Conservation (phyloP, 2,113 vertebrate genomes). For the Pantherophis guttatus region DNA sequence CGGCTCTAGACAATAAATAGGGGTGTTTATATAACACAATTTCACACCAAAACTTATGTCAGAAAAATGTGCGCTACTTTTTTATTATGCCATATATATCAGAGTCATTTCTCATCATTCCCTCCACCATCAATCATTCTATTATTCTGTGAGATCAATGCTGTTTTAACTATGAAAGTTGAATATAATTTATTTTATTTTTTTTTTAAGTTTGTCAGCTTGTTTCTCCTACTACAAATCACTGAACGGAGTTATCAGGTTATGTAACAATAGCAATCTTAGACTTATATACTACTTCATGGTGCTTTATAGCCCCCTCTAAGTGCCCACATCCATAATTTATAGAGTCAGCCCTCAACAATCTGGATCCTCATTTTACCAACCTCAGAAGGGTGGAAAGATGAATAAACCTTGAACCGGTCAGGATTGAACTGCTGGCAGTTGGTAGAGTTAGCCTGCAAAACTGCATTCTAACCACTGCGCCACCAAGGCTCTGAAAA, state of each 20-base stretch:
- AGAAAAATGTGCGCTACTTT: not conserved
- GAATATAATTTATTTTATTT: not conserved
- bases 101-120: not conserved
- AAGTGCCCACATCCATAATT: not conserved
- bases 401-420: not conserved
- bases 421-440: not conserved
- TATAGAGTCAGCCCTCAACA: not conserved
- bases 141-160: rapidly evolving
- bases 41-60: not conserved
- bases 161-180: not conserved
- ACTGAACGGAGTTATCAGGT: not conserved
- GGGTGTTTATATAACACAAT: not conserved
- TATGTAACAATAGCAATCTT: not conserved
- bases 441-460: not conserved
- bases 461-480: not conserved
- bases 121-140: not conserved
- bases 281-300: not conserved
- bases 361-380: not conserved
- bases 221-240: not conserved
- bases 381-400: not conserved
- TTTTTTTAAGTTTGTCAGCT: not conserved
- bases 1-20: not conserved
- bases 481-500: not conserved
- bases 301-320: not conserved
- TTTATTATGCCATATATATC: not conserved